Base-by-base conservation (phyloP, 2,888 invertebrate genomes). In the Hartigia nigra region DNA sequence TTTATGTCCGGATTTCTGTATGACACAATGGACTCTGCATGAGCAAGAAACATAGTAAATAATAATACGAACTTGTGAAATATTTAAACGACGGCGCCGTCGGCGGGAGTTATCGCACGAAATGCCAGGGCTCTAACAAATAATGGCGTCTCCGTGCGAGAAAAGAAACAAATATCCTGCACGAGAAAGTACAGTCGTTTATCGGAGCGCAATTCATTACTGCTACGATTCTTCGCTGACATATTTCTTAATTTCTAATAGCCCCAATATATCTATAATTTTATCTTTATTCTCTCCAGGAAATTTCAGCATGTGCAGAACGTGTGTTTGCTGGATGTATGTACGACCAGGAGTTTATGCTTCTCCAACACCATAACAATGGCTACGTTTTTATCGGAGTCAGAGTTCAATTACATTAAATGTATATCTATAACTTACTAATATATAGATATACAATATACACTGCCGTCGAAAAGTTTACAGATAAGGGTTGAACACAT, bases 81-180 rank as follows among this genome's bases (percentile, higher is more conserved):
- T 81, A 79, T 76, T 81, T 78, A 83, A 85, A 84, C 85, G 88
- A 86, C 87, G 88, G 88, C 89, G 89, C 87, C 88, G 85, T 83
- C 78, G 82, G 84, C 81, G 78, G 85, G 85, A 88, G 90, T 90
- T 90, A 90, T 90, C 90, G 85, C 83, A 77, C 81, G 83, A 84
- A 86, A 83, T 85, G 85, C 87, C 85, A 86, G 81, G 84, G 84
- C 86, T 84, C 82, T 84, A 84, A 86, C 84, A 88, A 88, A 89
- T 87, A 86, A 86, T 83, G 78, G 80, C 12, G 72, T 77, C 78
- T 80, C 78, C 78, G 23, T 77, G 78, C 77, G 36, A 70, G 74
- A 81, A 75, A 76, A 77, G 72, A 31, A 85, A 82, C 23, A 39
- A 39, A 39, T 14, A 39, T 5, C 23, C 39, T 4, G 5, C 5